These are phyloP conservation scores for Macrocentrus cingulum DNA, from an alignment of 1,140 invertebrate species.

Conservation along the genomic window DNA sequence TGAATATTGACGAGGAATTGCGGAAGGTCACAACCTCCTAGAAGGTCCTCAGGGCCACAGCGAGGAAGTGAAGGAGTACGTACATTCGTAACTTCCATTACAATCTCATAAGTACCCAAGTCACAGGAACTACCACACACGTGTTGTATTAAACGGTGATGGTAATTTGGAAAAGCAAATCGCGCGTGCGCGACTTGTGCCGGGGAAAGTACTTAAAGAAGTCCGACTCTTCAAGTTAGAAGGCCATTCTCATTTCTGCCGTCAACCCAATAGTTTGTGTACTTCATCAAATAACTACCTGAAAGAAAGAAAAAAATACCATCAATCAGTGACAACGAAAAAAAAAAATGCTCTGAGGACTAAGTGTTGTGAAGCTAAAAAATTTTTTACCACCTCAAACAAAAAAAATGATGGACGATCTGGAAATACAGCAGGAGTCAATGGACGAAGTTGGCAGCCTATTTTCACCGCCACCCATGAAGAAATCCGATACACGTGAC, in stretches of 20 bases:
- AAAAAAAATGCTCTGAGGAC: conserved; percentile 18
- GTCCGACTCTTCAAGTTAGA: conserved; percentile 40
- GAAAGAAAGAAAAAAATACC: neutral
- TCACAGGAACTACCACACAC: too few species aligned
- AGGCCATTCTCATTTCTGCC: conserved; percentile 48
- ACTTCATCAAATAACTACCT: neutral
- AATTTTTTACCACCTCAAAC: neutral
- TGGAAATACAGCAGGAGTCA: conserved; percentile 43
- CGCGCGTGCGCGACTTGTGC: conserved; percentile 25
- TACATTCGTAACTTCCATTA: too few species aligned
- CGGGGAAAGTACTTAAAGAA: conserved; percentile 54
- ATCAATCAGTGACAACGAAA: neutral
- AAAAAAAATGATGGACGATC: conserved; percentile 45
- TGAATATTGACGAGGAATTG: conserved; percentile 53
- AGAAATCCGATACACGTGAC: conserved; percentile 63
- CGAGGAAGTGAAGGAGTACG: conserved; percentile 14
- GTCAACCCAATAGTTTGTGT: conserved; percentile 28
- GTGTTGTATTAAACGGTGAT: too few species aligned
- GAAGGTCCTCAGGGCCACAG: conserved; percentile 38
- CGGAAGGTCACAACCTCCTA: conserved; percentile 51
- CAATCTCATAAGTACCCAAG: too few species aligned
- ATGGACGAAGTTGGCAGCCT: conserved; percentile 48
- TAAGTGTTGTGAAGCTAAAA: neutral
- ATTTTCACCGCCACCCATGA: conserved; percentile 56
- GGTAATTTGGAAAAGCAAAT: conserved; percentile 37